phyloP scores from a whole-genome alignment of 2,797 vertebrate species.

The Trachops cirrhosus region DNA sequence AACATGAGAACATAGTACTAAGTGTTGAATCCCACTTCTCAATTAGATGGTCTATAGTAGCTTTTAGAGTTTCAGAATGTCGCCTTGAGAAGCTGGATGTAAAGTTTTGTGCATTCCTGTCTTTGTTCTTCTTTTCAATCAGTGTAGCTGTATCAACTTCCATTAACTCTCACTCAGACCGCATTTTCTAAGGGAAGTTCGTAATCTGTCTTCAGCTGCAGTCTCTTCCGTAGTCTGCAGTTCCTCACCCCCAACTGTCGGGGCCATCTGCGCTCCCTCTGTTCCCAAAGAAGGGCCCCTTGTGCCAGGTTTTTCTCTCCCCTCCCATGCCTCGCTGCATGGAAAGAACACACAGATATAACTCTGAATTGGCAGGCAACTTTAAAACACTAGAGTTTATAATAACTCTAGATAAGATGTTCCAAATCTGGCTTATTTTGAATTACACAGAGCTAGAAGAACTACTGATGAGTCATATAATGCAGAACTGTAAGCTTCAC shows the following conservation, averaged over 20 bases:
- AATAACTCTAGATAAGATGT: background rate
- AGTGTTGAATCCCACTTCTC: background rate
- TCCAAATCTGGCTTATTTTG: constrained; percentile 36
- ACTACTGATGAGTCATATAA: constrained; percentile 4
- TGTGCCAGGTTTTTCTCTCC: constrained; percentile 49
- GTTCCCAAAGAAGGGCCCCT: background rate
- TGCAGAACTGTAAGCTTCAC: background rate
- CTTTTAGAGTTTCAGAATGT: background rate
- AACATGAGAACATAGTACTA: background rate
- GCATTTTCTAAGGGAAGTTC: background rate
- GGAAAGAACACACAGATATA: constrained; percentile 48
- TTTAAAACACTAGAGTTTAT: constrained; percentile 16
- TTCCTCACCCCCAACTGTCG: constrained; percentile 39
- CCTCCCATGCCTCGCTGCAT: background rate
- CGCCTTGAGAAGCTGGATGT: background rate
- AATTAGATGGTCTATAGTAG: background rate
- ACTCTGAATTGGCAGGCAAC: constrained; percentile 58
- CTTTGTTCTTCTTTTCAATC: constrained; percentile 11
- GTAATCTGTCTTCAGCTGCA: constrained; percentile 31
- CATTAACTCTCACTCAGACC: background rate
- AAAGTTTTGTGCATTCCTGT: background rate
- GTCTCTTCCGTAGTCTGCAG: background rate
- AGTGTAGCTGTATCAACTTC: background rate
- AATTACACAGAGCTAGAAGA: background rate
- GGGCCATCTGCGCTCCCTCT: constrained; percentile 59